Evolutionary conservation across 2,888 invertebrate species (phyloP).

Genomic region (Cheilosia soror): DNA sequence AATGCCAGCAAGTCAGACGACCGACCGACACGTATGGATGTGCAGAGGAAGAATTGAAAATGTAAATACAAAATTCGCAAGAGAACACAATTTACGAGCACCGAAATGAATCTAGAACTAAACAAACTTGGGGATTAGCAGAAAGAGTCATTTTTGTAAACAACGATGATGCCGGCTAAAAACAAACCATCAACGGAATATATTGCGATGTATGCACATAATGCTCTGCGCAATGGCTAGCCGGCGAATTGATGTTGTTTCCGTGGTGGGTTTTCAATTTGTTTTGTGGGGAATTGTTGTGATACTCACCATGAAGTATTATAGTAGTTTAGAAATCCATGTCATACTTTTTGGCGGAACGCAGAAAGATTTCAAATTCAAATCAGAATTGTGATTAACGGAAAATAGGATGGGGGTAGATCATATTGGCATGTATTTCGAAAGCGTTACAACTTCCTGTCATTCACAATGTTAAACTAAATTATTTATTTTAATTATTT

Average conservation of each 20-base stretch:
- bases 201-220: conserved; percentile 11
- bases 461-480: no score
- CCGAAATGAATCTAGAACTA: conserved; percentile 50
- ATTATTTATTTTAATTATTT: no score
- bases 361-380: background rate
- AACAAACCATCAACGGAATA: background rate
- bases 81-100: conserved; percentile 36
- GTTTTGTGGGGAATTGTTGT: background rate
- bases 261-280: conserved; percentile 38
- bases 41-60: conserved; percentile 24
- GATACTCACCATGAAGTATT: background rate
- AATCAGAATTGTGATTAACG: no score
- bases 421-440: no score
- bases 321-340: background rate
- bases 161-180: conserved; percentile 49
- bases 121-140: conserved; percentile 48
- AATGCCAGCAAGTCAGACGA: conserved; percentile 46
- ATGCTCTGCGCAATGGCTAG: background rate
- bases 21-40: background rate
- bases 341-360: conserved; percentile 40
- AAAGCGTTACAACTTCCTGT: no score
- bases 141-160: conserved; percentile 32
- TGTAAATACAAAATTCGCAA: conserved; percentile 42
- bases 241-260: conserved; percentile 48
- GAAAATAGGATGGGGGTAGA: no score